Percentiles rank a stretch among this genome's conserved stretches.
phyloP scores from a whole-genome alignment of 2,797 vertebrate species.

The Micrastur ruficollis region DNA sequence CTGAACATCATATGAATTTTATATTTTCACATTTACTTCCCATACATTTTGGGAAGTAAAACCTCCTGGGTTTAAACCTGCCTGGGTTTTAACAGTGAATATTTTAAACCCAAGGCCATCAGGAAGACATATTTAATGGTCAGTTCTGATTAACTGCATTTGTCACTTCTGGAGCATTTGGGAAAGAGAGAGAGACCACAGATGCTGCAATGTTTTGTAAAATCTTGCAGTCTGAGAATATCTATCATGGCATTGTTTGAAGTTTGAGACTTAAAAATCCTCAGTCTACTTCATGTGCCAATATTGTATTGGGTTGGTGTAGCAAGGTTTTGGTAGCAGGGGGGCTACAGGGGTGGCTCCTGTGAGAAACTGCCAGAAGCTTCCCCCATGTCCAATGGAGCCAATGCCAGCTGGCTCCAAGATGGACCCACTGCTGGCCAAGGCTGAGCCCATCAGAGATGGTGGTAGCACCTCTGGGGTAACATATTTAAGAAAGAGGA shows the following conservation, averaged over 20 bases:
- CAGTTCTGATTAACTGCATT: neutral
- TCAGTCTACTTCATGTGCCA: neutral
- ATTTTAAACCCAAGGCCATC: neutral
- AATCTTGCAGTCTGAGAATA: neutral
- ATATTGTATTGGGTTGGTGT: neutral
- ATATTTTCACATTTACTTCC: neutral
- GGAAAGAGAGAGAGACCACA: neutral
- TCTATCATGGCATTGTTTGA: neutral
- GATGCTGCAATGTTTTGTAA: neutral
- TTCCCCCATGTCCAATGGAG: neutral
- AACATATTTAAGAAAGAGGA: neutral
- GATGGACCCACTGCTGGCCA: neutral
- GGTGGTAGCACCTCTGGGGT: neutral
- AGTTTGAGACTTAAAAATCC: neutral
- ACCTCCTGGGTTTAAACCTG: neutral
- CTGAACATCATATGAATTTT: neutral
- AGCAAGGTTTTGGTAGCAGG: neutral
- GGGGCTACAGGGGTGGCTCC: neutral
- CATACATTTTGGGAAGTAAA: neutral
- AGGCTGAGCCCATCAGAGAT: neutral
- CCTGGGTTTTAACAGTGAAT: neutral
- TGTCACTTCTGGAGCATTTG: neutral
- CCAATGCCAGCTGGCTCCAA: fast-evolving
- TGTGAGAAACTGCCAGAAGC: neutral
- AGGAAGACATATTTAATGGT: neutral